Conservation (phyloP, 2,888 invertebrate species). For the Orchestes rusci region DNA sequence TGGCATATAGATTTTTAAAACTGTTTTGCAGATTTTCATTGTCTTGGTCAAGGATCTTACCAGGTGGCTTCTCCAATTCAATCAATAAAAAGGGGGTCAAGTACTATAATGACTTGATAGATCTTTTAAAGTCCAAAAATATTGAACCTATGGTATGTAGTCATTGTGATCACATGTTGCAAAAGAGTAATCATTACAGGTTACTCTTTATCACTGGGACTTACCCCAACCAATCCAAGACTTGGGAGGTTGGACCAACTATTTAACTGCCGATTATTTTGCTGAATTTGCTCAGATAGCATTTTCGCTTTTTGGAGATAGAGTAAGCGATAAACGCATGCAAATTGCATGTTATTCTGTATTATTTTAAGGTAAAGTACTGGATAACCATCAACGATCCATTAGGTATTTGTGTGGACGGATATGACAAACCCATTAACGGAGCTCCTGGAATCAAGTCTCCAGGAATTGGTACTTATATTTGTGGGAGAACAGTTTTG, state of each 20-base stretch:
- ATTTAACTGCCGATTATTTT: constrained; percentile 56
- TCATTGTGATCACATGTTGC: constrained; percentile 1
- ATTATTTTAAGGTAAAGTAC: constrained; percentile 41
- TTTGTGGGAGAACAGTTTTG: constrained; percentile 56
- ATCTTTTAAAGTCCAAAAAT: constrained; percentile 49
- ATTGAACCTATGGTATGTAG: constrained; percentile 51
- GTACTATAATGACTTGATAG: constrained; percentile 70
- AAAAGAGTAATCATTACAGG: too few species aligned
- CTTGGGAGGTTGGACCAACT: constrained; percentile 58
- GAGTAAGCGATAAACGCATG: constrained; percentile 13
- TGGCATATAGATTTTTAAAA: too few species aligned
- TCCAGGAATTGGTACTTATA: constrained; percentile 53
- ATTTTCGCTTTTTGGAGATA: constrained; percentile 34
- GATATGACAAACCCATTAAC: constrained; percentile 37
- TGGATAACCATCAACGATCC: constrained; percentile 56
- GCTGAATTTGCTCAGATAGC: constrained; percentile 52
- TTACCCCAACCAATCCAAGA: constrained; percentile 37
- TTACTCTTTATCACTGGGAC: constrained; percentile 28
- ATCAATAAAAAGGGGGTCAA: constrained; percentile 63
- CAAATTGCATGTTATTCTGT: too few species aligned
- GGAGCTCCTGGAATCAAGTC: constrained; percentile 46
- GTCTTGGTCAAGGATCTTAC: constrained; percentile 43
- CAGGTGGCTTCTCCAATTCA: constrained; percentile 57
- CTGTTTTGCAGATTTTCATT: constrained; percentile 25
- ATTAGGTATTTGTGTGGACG: constrained; percentile 33